Conservation (phyloP, 2,888 invertebrate species). For the Monochamus alternatus region DNA sequence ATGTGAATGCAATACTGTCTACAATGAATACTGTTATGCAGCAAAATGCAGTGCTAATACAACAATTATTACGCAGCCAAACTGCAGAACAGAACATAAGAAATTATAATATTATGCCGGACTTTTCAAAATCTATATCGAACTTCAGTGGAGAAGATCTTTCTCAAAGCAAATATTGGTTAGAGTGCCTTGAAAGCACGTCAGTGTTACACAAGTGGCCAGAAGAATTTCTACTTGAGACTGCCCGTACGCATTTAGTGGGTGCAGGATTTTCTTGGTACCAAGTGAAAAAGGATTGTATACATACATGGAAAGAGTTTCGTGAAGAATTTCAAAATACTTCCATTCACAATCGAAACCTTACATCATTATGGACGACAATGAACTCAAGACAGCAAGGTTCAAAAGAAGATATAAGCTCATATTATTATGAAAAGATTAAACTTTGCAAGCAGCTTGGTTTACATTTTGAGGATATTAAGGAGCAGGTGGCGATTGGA, state of each 20-base stretch:
- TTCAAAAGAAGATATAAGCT: slow-evolving; percentile 16
- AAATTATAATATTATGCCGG: slow-evolving; percentile 1
- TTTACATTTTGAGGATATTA: slow-evolving; percentile 12
- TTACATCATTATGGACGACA: slow-evolving; percentile 13
- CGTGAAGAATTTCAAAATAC: neutral
- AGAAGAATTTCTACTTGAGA: slow-evolving; percentile 1
- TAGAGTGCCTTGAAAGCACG: slow-evolving; percentile 7
- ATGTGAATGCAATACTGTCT: neutral
- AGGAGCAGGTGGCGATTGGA: slow-evolving; percentile 20
- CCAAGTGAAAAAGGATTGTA: neutral
- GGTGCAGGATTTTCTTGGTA: neutral
- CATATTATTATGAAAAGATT: slow-evolving; percentile 26
- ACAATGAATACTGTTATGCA: slow-evolving; percentile 3
- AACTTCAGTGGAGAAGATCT: neutral
- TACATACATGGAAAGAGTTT: neutral
- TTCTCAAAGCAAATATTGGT: slow-evolving; percentile 9
- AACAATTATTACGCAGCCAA: neutral
- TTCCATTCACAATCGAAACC: slow-evolving; percentile 4
- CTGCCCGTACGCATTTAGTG: neutral
- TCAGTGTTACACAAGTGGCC: slow-evolving; percentile 8
- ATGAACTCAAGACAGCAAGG: slow-evolving; percentile 10
- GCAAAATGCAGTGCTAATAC: neutral
- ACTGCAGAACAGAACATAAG: neutral
- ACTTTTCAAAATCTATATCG: slow-evolving; percentile 1
- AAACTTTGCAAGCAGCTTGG: slow-evolving; percentile 10